These are phyloP conservation scores for Lanistes nyassanus DNA, from an alignment of 1,140 invertebrate species.

Conservation along the genomic window DNA sequence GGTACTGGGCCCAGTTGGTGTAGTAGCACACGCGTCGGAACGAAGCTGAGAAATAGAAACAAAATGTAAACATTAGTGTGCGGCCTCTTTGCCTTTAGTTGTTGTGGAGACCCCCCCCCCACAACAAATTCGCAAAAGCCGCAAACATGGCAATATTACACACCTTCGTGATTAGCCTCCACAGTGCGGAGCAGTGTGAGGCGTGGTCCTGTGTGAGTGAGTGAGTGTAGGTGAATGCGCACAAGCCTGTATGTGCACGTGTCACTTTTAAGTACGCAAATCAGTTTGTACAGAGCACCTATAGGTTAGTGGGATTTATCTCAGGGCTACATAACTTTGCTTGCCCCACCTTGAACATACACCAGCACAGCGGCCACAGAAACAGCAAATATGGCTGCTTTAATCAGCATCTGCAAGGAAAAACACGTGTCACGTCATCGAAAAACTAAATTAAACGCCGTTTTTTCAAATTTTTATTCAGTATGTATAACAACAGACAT, in stretches of 20 bases:
- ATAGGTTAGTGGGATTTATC: not conserved
- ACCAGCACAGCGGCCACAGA: not conserved
- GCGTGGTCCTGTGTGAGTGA: not conserved
- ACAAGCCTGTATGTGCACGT: not conserved
- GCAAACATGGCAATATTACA: not conserved
- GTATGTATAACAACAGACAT: too few species aligned
- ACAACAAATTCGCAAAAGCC: not conserved
- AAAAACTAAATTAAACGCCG: too few species aligned
- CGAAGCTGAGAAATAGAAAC: not conserved
- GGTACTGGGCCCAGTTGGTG: slow-evolving; percentile 92
- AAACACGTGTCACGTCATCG: not conserved
- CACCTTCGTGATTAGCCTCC: not conserved
- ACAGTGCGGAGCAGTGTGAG: not conserved
- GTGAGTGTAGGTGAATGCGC: not conserved
- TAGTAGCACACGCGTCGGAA: slow-evolving; percentile 84
- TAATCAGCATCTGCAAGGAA: not conserved
- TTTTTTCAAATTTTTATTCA: too few species aligned
- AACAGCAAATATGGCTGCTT: not conserved
- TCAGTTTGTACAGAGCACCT: not conserved
- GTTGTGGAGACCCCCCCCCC: too few species aligned
- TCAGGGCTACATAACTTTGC: too few species aligned
- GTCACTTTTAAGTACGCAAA: too few species aligned
- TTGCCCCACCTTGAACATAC: not conserved
- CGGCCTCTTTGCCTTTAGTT: not conserved
- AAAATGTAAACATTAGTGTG: not conserved